Percentiles rank a stretch among this genome's conserved stretches.
phyloP scores from a whole-genome alignment of 2,113 vertebrate genomes.

The Grantiella picta region DNA sequence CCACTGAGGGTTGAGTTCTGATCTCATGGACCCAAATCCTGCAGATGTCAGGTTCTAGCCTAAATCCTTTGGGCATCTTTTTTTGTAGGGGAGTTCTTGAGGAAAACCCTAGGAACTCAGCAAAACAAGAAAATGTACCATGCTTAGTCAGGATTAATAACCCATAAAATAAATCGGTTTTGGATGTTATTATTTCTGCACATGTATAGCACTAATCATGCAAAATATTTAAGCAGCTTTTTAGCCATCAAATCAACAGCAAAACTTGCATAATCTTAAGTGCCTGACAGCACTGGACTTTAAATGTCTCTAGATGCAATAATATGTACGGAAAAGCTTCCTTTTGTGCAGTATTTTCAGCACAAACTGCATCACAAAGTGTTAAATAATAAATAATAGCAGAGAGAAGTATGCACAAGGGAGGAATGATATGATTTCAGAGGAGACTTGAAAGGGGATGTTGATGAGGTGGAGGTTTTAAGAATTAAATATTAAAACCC shows the following conservation, averaged over 20 bases:
- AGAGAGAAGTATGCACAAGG: conserved; percentile 18
- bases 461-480: conserved; percentile 53
- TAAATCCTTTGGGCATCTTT: neutral
- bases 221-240: conserved; percentile 37
- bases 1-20: neutral
- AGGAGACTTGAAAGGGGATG: conserved; percentile 41
- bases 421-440: conserved; percentile 41
- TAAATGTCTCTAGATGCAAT: neutral
- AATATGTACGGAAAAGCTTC: neutral
- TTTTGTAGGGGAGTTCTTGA: neutral
- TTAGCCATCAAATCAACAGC: neutral
- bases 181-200: neutral
- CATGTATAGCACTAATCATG: neutral
- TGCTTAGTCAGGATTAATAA: neutral
- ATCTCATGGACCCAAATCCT: neutral
- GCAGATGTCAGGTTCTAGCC: neutral
- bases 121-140: neutral
- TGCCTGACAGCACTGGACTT: neutral
- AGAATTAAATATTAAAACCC: conserved; percentile 58
- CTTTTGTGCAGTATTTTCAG: conserved; percentile 12
- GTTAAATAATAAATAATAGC: conserved; percentile 63
- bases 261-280: conserved; percentile 9
- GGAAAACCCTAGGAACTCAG: neutral
- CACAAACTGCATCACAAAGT: conserved; percentile 51
- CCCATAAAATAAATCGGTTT: neutral